Conservation (phyloP, 1,140 invertebrate genomes). For the Tetramorium parvispinum region DNA sequence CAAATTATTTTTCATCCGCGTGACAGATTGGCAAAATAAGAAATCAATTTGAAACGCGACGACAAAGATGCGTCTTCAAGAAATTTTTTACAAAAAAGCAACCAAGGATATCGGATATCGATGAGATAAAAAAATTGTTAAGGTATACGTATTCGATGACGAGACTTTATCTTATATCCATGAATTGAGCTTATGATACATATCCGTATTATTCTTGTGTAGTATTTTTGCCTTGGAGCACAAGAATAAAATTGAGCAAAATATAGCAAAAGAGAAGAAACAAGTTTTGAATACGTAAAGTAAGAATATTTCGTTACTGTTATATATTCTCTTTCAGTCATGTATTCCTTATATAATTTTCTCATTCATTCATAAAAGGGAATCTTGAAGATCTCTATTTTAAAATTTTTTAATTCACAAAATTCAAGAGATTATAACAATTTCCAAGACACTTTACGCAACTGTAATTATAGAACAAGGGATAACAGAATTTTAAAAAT, state of each 20-base stretch:
- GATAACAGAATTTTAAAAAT: not conserved
- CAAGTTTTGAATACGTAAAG: not conserved
- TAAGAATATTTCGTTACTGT: not conserved
- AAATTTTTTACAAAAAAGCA: not conserved
- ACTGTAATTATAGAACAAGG: not conserved
- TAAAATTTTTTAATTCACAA: not conserved
- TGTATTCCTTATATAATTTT: not conserved
- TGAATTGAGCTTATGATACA: not conserved
- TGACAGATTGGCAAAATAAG: constrained; percentile 6
- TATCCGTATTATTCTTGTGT: not conserved
- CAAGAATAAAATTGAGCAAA: not conserved
- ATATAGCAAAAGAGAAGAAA: not conserved
- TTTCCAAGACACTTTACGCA: not conserved
- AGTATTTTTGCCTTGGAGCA: not conserved
- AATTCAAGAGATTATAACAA: not conserved
- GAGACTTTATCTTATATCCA: not conserved
- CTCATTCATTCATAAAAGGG: not conserved
- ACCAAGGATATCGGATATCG: not conserved
- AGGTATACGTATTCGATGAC: not conserved
- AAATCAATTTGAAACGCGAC: not conserved
- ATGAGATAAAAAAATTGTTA: not conserved
- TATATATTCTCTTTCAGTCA: not conserved
- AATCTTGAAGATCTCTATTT: not conserved
- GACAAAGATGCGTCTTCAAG: not conserved
- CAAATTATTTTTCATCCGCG: constrained; percentile 7